Conservation (phyloP, 1,140 invertebrate species). For the Leptinotarsa texana region DNA sequence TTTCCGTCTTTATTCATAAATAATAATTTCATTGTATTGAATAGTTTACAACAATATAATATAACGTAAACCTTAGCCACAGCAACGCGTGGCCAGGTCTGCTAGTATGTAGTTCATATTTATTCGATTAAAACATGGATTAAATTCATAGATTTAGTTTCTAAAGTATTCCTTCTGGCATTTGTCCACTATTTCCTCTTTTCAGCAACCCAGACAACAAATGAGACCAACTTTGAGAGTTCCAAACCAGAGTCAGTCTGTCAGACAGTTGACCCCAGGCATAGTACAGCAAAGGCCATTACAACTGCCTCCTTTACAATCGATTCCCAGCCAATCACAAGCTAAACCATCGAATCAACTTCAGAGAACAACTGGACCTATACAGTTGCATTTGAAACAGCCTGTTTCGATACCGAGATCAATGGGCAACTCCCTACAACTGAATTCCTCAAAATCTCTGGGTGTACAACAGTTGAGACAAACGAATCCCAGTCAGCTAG, state of each 20-base stretch:
- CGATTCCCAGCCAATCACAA: not conserved
- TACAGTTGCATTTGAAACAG: not conserved
- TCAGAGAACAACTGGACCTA: not conserved
- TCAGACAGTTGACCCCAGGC: not conserved
- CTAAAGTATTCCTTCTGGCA: too few species aligned
- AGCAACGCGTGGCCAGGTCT: too few species aligned
- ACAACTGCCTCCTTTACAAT: not conserved
- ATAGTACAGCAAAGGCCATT: not conserved
- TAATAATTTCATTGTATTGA: too few species aligned
- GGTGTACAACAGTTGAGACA: not conserved
- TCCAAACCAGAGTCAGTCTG: not conserved
- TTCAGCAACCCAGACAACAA: conserved; percentile 14
- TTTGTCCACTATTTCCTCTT: not conserved
- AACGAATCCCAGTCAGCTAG: not conserved
- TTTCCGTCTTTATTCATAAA: too few species aligned
- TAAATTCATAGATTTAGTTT: too few species aligned
- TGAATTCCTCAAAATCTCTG: not conserved
- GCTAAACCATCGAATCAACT: not conserved
- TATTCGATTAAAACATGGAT: too few species aligned
- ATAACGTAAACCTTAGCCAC: too few species aligned
- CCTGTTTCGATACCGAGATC: not conserved
- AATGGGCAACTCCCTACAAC: not conserved
- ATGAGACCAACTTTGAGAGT: not conserved
- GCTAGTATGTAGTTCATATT: too few species aligned
- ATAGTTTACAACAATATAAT: too few species aligned